Percentiles rank a stretch among this genome's conserved stretches.
phyloP scores from a whole-genome alignment of 2,113 vertebrate species.

The Callithrix jacchus region DNA sequence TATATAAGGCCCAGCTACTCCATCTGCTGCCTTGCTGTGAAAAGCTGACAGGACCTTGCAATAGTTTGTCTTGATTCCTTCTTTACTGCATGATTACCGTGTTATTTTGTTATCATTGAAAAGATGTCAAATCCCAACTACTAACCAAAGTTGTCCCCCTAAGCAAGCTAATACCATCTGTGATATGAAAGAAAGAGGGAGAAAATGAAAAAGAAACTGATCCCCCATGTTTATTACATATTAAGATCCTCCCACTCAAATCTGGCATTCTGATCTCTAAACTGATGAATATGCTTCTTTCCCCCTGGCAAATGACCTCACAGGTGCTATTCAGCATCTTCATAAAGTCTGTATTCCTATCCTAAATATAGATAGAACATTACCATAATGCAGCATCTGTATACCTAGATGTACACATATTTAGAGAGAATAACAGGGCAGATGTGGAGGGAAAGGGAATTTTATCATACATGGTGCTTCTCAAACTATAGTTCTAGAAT shows the following conservation, averaged over 20 bases:
- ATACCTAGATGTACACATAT: neutral
- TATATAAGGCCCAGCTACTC: neutral
- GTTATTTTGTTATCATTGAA: neutral
- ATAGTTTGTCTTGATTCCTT: neutral
- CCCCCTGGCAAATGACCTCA: neutral
- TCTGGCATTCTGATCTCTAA: neutral
- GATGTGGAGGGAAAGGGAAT: neutral
- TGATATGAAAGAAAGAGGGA: neutral
- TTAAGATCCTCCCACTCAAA: neutral
- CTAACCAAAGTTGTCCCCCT: neutral
- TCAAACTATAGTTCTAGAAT: slow-evolving; percentile 7
- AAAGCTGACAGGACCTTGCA: neutral
- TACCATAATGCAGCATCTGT: neutral
- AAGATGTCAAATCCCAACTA: neutral
- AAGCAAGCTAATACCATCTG: neutral
- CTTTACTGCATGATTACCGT: neutral
- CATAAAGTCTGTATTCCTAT: neutral
- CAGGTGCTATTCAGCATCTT: neutral
- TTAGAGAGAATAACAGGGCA: slow-evolving; percentile 23
- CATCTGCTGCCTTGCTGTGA: neutral
- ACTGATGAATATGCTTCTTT: neutral
- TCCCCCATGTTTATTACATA: neutral
- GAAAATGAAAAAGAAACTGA: neutral
- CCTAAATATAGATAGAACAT: neutral
- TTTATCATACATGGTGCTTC: neutral